Evolutionary conservation across 1,140 invertebrate species (phyloP), one percentile per base, ranked within the genome.

Genomic region (Eriosoma lanigerum): DNA sequence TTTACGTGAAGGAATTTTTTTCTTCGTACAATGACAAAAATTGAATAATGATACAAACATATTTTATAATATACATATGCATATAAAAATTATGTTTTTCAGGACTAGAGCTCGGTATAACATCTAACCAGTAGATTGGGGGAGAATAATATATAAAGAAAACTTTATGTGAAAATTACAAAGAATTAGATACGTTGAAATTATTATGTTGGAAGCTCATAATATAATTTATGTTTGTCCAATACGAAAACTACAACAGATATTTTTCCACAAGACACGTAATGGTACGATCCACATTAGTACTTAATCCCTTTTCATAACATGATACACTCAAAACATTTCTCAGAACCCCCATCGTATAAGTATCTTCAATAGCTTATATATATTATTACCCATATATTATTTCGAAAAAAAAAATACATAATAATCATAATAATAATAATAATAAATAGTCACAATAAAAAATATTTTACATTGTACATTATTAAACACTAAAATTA

Each of bases 391-490:
- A 58, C 54, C 54, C 54, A 26, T 58, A 19, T 54, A 12, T 26
- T 58, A 58, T 5, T n/a, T 26, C 9, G 21, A 58, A 58, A 58
- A 56, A 21, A 26, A 58, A 24, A 8, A 58, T 0, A 26, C 10
- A 58, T 26, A 58, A 24, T 24, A 5, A 9, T 21, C 1, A 17
- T 68, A 48, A 38, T 21, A 38, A 21, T 66, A 64, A 64, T 54
- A 29, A 62, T n/a, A n/a, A n/a, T n/a, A n/a, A n/a, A n/a, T n/a
- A n/a, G n/a, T 60, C 15, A 32, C 32, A 21, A 66, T 66, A 66
- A 8, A 48, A n/a, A 48, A 68, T 24, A 68, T 9, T 29, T 48
- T 26, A 58, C 8, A 1, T 68, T 46, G 29, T 38, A 68, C 29
- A 68, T 58, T n/a, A n/a, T n/a, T 4, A 19, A 21, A 54, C 19